Evolutionary conservation across 2,113 vertebrate genomes (phyloP).

Genomic region (Centropristis striata): DNA sequence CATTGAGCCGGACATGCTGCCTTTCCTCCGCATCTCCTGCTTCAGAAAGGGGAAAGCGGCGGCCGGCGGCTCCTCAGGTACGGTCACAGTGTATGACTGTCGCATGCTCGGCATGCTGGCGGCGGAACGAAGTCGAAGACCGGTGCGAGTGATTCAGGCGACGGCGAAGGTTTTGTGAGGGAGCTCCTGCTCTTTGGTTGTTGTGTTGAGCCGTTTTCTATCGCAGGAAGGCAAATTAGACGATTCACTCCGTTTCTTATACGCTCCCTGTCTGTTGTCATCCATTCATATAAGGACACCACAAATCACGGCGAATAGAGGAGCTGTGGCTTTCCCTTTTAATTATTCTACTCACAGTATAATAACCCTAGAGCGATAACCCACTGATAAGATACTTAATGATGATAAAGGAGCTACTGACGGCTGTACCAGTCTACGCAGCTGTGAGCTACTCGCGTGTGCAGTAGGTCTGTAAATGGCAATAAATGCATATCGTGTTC

Average conservation of each 20-base stretch:
- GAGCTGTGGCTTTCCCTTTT: slow-evolving; percentile 43
- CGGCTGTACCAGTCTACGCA: neutral
- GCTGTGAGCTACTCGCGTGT: neutral
- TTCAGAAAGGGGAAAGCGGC: slow-evolving; percentile 88
- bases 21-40: slow-evolving; percentile 89
- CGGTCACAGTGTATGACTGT: slow-evolving; percentile 93
- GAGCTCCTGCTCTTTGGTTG: neutral
- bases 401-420: neutral
- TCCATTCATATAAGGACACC: slow-evolving; percentile 40
- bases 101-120: slow-evolving; percentile 88
- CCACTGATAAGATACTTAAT: neutral
- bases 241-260: neutral
- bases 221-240: neutral
- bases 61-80: slow-evolving; percentile 90
- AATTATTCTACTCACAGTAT: neutral
- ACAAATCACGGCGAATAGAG: slow-evolving; percentile 8
- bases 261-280: slow-evolving; percentile 11
- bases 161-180: neutral
- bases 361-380: neutral
- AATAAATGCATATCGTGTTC: slow-evolving; percentile 7
- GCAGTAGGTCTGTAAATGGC: slow-evolving; percentile 2
- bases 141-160: slow-evolving; percentile 14
- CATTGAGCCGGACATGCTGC: slow-evolving; percentile 89
- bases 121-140: slow-evolving; percentile 7
- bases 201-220: neutral